These are phyloP conservation scores for Calliphora vomitoria DNA, from an alignment of 2,888 invertebrate species.

Conservation along the genomic window DNA sequence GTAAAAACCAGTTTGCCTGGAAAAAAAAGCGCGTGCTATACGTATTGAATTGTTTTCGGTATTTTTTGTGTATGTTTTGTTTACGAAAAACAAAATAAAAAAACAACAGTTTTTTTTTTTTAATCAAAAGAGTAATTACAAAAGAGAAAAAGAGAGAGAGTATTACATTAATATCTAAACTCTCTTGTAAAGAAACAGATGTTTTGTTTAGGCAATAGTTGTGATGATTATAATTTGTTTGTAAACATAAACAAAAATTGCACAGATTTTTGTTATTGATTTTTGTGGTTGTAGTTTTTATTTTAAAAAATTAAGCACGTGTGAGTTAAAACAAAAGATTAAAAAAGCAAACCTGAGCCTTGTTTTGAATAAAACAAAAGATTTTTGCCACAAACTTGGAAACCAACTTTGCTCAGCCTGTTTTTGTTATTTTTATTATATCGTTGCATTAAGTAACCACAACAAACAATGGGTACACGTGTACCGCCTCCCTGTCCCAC, in stretches of 20 bases:
- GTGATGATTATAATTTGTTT: conserved; percentile 41
- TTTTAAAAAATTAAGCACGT: conserved; percentile 48
- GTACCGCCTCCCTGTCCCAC: conserved; percentile 79
- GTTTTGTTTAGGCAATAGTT: conserved; percentile 27
- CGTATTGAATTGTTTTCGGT: conserved; percentile 2
- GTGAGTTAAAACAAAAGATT: conserved; percentile 62
- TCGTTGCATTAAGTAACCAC: conserved; percentile 23
- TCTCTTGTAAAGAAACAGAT: conserved; percentile 36
- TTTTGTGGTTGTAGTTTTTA: conserved; percentile 1
- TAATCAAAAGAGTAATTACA: conserved; percentile 16
- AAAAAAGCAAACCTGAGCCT: conserved; percentile 48
- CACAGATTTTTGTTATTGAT: conserved; percentile 22
- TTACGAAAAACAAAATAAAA: conserved; percentile 53
- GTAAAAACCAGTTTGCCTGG: conserved; percentile 67
- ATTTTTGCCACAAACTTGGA: conserved; percentile 56
- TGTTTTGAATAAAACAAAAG: conserved; percentile 44
- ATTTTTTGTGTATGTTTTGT: conserved; percentile 64
- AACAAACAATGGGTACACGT: conserved; percentile 80
- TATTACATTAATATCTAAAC: not conserved
- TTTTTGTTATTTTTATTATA: not conserved
- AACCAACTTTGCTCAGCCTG: not conserved
- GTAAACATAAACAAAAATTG: conserved; percentile 52
- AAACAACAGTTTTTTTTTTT: conserved; percentile 16
- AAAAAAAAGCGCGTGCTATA: conserved; percentile 72
- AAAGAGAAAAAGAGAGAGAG: not conserved